Evolutionary conservation across 2,113 vertebrate genomes (phyloP).

Genomic region (Octodon degus): DNA sequence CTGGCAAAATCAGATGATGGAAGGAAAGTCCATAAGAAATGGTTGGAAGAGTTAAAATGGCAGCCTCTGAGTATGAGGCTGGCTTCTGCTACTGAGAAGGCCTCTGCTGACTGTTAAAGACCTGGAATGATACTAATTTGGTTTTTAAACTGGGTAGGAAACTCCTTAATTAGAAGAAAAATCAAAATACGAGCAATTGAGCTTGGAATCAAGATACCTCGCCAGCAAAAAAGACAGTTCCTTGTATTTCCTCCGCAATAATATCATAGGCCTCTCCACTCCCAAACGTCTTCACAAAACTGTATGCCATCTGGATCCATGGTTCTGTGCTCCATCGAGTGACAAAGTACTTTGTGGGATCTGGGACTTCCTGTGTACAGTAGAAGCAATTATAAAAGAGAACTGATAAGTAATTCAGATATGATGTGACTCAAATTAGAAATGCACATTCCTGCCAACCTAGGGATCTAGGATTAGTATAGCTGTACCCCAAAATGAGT

Average conservation of each 20-base stretch:
- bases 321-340: conserved; percentile 94
- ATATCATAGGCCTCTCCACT: conserved; percentile 97
- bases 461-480: too few species aligned
- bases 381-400: background rate
- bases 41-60: background rate
- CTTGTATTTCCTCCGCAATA: conserved; percentile 96
- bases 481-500: background rate
- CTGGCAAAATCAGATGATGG: background rate
- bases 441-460: background rate
- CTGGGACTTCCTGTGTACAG: conserved; percentile 92
- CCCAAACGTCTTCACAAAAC: conserved; percentile 97
- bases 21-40: background rate
- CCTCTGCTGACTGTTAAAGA: background rate
- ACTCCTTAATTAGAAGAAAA: background rate
- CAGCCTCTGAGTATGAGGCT: background rate
- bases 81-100: background rate
- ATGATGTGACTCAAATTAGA: background rate
- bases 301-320: conserved; percentile 99
- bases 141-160: background rate
- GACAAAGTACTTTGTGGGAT: conserved; percentile 93
- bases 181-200: background rate
- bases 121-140: background rate
- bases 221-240: conserved; percentile 96
- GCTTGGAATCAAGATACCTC: conserved; percentile 85
- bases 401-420: background rate